A percentile compares a stretch with the other conserved stretches of the same genome.
Evolutionary conservation across 2,888 invertebrate genomes (phyloP).

Genomic region (Volucella inanis): DNA sequence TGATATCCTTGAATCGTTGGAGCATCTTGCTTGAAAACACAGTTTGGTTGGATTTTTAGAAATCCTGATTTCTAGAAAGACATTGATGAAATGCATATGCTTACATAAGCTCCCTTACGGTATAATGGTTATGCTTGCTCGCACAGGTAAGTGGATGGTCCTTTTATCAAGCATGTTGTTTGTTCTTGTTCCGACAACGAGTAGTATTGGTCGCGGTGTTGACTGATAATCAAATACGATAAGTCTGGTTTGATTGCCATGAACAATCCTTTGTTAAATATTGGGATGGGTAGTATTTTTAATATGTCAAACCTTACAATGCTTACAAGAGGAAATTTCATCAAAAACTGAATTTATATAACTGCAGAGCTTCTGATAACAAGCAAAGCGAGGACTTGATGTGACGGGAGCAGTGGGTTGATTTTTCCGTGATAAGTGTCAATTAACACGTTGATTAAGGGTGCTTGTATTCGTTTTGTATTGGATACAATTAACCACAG

Average conservation of each 20-base stretch:
- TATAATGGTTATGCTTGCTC: neutral
- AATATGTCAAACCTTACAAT: neutral
- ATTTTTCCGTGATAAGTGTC: too few species aligned
- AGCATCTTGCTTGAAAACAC: constrained; percentile 9
- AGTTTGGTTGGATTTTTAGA: constrained; percentile 17
- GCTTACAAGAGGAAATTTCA: neutral
- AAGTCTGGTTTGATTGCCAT: neutral
- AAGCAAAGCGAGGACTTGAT: too few species aligned
- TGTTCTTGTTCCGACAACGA: neutral
- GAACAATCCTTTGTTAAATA: neutral
- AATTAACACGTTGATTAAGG: too few species aligned
- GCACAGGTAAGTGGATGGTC: neutral
- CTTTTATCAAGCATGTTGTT: neutral
- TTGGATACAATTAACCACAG: too few species aligned
- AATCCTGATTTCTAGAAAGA: neutral
- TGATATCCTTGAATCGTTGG: constrained; percentile 15
- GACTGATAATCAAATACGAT: constrained; percentile 6
- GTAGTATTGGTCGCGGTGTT: constrained; percentile 6
- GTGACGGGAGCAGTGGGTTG: too few species aligned
- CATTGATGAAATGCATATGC: too few species aligned
- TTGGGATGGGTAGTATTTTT: constrained; percentile 7
- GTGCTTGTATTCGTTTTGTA: too few species aligned
- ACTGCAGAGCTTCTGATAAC: too few species aligned
- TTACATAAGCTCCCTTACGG: constrained; percentile 7
- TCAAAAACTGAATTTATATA: too few species aligned